phyloP scores from a whole-genome alignment of 1,140 invertebrate species.

The Drusus annulatus region DNA sequence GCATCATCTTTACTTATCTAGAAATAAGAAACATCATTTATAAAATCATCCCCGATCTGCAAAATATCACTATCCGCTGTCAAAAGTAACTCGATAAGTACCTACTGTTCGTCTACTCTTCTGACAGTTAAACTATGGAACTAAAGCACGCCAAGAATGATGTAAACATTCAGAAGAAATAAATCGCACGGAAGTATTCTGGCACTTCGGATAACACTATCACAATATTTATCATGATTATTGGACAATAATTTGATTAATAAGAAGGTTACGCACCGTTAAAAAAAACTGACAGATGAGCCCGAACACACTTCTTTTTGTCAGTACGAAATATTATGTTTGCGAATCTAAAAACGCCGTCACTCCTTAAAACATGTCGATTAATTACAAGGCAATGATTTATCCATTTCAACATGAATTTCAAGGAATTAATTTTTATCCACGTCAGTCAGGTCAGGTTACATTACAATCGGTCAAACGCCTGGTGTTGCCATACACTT shows the following conservation, averaged over 20 bases:
- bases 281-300: conserved; percentile 42
- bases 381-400: conserved; percentile 15
- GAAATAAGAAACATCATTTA: conserved; percentile 32
- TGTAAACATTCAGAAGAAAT: neutral
- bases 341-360: neutral
- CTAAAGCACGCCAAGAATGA: conserved; percentile 2
- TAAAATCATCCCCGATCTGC: neutral
- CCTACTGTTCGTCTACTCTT: neutral
- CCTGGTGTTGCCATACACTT: conserved; percentile 34
- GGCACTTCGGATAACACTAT: conserved; percentile 10
- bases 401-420: conserved; percentile 37
- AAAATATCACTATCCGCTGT: conserved; percentile 25
- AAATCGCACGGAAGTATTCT: neutral
- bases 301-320: conserved; percentile 13
- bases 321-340: conserved; percentile 23
- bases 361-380: conserved; percentile 21
- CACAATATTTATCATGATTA: conserved; percentile 33
- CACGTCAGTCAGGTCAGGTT: conserved; percentile 53
- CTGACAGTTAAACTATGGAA: neutral
- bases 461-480: conserved; percentile 44
- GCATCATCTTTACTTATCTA: conserved; percentile 68
- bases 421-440: conserved; percentile 33
- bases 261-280: conserved; percentile 44
- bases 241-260: conserved; percentile 39
- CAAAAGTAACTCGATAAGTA: conserved; percentile 12